phyloP scores from a whole-genome alignment of 2,113 vertebrate genomes.

The Tupaia tana region DNA sequence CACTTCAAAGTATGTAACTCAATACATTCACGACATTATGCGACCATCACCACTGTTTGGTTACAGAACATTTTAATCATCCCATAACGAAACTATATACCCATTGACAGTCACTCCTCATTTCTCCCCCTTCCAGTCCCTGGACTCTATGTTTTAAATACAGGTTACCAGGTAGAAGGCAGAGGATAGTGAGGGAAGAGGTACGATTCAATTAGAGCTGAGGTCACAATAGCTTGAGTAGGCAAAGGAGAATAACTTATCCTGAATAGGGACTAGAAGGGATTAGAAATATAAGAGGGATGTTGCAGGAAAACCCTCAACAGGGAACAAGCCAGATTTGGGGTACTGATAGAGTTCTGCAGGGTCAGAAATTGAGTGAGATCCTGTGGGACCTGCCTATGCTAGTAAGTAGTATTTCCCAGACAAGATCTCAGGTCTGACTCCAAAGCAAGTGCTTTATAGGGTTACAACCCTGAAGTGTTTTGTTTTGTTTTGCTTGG shows the following conservation, averaged over 20 bases:
- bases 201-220: neutral
- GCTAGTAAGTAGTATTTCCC: neutral
- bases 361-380: neutral
- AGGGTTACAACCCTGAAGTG: neutral
- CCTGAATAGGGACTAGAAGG: neutral
- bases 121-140: neutral
- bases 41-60: neutral
- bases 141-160: neutral
- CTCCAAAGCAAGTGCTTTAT: slow-evolving; percentile 29
- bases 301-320: neutral
- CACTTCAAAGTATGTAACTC: neutral
- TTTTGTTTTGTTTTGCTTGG: neutral
- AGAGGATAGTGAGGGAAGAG: neutral
- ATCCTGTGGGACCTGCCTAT: neutral
- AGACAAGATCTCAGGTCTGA: neutral
- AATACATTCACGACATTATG: neutral
- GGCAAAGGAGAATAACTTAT: neutral
- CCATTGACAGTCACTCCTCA: neutral
- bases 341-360: neutral
- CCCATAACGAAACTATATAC: neutral
- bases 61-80: neutral
- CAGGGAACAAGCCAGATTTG: neutral
- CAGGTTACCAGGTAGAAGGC: neutral
- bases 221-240: neutral
- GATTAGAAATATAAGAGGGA: neutral